Conservation (phyloP, 2,797 vertebrate species). For the Premnoplex brunnescens region DNA sequence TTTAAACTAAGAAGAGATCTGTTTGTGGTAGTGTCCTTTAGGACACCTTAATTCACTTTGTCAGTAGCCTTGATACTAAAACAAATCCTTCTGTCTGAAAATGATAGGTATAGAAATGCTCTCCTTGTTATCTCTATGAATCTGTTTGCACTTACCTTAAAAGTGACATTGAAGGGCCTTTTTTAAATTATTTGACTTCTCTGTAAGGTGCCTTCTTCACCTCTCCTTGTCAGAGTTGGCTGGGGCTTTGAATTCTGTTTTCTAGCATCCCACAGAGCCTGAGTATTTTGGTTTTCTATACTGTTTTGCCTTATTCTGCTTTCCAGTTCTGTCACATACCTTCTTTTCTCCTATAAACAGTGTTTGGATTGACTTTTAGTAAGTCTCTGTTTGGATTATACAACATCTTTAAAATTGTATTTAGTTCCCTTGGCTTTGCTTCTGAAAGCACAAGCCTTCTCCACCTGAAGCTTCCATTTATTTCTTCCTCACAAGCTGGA, state of each 20-base stretch:
- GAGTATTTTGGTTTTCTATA: neutral
- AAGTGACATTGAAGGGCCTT: neutral
- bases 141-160: neutral
- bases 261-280: neutral
- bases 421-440: neutral
- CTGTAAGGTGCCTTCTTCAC: neutral
- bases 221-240: neutral
- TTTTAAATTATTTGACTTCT: neutral
- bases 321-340: neutral
- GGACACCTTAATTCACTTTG: neutral
- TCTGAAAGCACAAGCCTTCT: neutral
- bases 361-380: neutral
- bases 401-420: neutral
- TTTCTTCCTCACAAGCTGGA: neutral
- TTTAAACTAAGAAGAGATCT: neutral
- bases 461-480: neutral
- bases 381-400: neutral
- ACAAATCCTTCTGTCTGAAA: neutral
- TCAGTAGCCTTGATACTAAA: neutral
- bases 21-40: neutral
- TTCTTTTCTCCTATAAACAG: neutral
- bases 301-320: neutral
- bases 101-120: neutral
- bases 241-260: neutral
- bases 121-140: neutral